Evolutionary conservation across 2,888 invertebrate species (phyloP).

Genomic region (Yponomeuta evonymella): DNA sequence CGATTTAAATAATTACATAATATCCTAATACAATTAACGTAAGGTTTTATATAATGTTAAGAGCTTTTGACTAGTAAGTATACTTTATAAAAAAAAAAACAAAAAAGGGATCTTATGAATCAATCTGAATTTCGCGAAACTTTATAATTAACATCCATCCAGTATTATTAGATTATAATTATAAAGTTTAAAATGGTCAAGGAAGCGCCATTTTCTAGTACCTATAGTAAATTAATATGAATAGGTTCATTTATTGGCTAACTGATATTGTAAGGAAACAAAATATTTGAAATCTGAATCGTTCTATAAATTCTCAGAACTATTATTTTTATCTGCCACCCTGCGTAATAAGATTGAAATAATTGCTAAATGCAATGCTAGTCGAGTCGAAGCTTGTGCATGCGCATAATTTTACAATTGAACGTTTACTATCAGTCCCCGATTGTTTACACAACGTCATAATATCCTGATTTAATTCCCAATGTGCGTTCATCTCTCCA

Average conservation of each 20-base stretch:
- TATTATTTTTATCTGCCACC: background rate
- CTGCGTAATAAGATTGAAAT: no score
- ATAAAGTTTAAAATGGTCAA: slow-evolving; percentile 47
- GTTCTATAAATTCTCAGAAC: background rate
- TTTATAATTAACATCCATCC: slow-evolving; percentile 67
- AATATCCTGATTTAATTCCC: slow-evolving; percentile 1
- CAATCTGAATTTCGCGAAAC: slow-evolving; percentile 63
- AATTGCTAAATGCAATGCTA: no score
- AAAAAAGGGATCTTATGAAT: slow-evolving; percentile 66
- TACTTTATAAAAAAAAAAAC: slow-evolving; percentile 47
- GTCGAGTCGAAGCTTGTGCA: no score
- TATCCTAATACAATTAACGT: slow-evolving; percentile 12
- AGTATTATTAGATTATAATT: slow-evolving; percentile 63
- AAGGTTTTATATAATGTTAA: slow-evolving; percentile 51
- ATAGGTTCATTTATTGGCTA: slow-evolving; percentile 49
- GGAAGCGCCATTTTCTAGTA: slow-evolving; percentile 51
- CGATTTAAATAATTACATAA: slow-evolving; percentile 1
- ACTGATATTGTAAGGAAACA: slow-evolving; percentile 38
- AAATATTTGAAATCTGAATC: slow-evolving; percentile 18
- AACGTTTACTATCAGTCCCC: background rate
- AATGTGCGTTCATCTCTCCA: slow-evolving; percentile 11
- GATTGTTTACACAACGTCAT: background rate
- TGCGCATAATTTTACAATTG: background rate
- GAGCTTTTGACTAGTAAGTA: slow-evolving; percentile 72
- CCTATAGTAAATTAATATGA: slow-evolving; percentile 53